Evolutionary conservation across 2,113 vertebrate species (phyloP).

Genomic region (Nycticorax nycticorax): DNA sequence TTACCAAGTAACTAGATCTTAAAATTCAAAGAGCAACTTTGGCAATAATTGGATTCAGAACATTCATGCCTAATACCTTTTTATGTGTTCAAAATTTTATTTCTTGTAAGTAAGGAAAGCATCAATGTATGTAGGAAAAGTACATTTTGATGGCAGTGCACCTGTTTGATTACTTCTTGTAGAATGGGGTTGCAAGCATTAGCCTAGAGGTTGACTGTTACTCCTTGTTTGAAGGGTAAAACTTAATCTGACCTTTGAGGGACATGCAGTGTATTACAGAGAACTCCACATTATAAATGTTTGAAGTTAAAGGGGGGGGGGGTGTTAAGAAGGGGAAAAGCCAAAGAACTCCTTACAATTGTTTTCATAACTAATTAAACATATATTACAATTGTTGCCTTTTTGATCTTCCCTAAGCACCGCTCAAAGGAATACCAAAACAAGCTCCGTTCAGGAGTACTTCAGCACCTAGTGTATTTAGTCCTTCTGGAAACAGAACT

Average conservation of each 20-base stretch:
- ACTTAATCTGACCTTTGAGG: background rate
- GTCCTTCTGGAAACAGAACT: slow-evolving; percentile 90
- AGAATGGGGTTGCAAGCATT: background rate
- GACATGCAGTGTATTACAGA: fast-evolving
- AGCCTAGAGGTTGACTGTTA: background rate
- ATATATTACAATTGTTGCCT: background rate
- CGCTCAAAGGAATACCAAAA: slow-evolving; percentile 97
- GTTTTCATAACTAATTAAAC: background rate
- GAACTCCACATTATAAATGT: background rate
- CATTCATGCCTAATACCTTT: background rate
- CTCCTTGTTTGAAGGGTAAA: background rate
- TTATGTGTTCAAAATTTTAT: background rate
- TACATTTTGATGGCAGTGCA: background rate
- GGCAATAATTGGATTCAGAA: background rate
- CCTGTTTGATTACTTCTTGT: background rate
- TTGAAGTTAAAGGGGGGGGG: background rate
- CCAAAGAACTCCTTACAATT: background rate
- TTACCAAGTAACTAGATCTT: background rate
- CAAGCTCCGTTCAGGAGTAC: slow-evolving; percentile 93
- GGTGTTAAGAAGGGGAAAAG: background rate
- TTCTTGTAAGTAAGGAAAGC: background rate
- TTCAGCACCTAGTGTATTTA: slow-evolving; percentile 92
- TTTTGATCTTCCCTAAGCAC: slow-evolving; percentile 75
- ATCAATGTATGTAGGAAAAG: background rate
- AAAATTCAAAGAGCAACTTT: background rate